Evolutionary conservation across 2,797 vertebrate species (phyloP), one percentile per base, ranked within the genome.

Genomic region (Acipenser oxyrinchus): DNA sequence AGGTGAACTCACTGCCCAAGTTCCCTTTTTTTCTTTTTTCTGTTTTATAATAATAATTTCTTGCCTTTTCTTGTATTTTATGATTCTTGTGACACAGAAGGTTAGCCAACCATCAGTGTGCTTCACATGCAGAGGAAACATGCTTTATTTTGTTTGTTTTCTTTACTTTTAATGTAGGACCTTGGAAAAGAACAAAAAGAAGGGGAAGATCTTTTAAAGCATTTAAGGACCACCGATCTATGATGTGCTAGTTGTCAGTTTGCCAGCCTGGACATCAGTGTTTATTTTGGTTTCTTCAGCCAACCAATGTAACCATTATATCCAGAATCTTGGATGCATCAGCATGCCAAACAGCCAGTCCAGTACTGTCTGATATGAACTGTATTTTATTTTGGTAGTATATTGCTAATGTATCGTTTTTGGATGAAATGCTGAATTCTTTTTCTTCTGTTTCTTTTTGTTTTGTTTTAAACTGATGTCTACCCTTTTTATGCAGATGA

Each of bases 161-260:
- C 52, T 65, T 37, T 37, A 37, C 37, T 37, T 61, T 71, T 63
- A 5, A 68, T 71, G 70, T 69, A 99, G 96, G 83, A 99, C 95
- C 87, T 91, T 98, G 94, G 96, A 99, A 87, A 98, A 99, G 88
- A 98, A 99, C 84, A 96, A 95, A 93, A 99, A 99, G 91, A 99
- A 98, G 93, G 96, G 96, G 82, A 99, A 98, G 90, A 99, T 99
- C 86, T 98, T 99, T 88, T 99, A 95, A 91, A 84, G 70, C 77
- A 72, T 79, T 81, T 72, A 71, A 76, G 78, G 83, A 89, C 86
- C 86, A 86, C 82, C 88, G 71, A 83, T 64, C 78, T n/a, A 52
- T 88, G 84, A 79, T 82, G 68, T 84, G 89, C 88, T 84, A 87
- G 87, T 93, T 93, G 92, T 93, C 93, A 93, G 90, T 82, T 90